Evolutionary conservation across 1,140 invertebrate genomes (phyloP).

Genomic region (Phocides pigmalion): DNA sequence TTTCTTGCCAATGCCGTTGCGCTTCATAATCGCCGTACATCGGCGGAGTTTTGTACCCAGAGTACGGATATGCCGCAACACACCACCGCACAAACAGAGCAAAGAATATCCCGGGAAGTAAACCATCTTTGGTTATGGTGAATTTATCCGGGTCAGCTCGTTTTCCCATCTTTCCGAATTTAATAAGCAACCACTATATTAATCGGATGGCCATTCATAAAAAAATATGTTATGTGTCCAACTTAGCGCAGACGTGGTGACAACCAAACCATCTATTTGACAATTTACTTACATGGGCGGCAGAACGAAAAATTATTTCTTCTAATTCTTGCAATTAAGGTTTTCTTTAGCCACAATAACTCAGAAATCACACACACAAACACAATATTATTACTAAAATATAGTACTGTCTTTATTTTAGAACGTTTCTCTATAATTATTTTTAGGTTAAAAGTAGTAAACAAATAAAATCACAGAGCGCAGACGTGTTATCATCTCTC

Average conservation of each 20-base stretch:
- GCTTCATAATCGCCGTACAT: conserved; percentile 99
- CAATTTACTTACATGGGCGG: background rate
- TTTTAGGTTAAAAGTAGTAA: background rate
- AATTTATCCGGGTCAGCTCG: conserved; percentile 68
- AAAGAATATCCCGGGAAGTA: conserved; percentile 81
- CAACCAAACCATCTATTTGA: conserved; percentile 4
- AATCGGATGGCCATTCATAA: conserved; percentile 27
- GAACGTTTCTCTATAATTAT: background rate
- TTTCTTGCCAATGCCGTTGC: conserved; percentile 99
- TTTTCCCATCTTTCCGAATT: conserved; percentile 57
- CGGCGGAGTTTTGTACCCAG: conserved; percentile 92
- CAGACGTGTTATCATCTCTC: background rate
- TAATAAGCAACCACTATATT: conserved; percentile 31
- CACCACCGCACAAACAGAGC: conserved; percentile 88
- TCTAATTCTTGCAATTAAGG: background rate
- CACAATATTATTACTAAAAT: background rate
- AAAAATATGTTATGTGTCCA: conserved; percentile 4
- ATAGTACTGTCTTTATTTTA: too few relatives aligned
- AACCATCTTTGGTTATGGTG: conserved; percentile 67
- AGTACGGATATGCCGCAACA: conserved; percentile 92
- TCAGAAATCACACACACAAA: background rate
- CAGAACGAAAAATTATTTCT: background rate
- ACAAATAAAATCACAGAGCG: background rate
- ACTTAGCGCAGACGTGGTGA: conserved; percentile 40
- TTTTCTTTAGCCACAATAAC: background rate